Evolutionary conservation across 2,888 invertebrate species (phyloP).

Genomic region (Conistra vaccinii): DNA sequence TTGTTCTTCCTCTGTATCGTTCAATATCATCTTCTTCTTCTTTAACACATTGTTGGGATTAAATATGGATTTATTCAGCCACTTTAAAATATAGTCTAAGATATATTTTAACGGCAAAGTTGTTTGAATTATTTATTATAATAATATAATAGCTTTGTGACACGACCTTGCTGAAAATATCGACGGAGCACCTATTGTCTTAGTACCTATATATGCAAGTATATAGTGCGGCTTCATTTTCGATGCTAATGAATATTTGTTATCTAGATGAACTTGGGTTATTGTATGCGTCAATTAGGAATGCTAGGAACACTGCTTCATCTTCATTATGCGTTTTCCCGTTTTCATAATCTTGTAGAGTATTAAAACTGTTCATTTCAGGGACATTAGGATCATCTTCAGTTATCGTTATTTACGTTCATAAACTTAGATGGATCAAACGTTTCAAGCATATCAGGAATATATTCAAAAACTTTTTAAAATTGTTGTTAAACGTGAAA

Average conservation of each 20-base stretch:
- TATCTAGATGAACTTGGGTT: slow-evolving; percentile 67
- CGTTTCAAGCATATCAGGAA: not conserved
- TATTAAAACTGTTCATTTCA: not conserved
- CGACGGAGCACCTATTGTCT: slow-evolving; percentile 62
- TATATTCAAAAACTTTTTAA: not conserved
- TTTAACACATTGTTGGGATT: not conserved
- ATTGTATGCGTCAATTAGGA: slow-evolving; percentile 61
- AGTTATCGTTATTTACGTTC: not conserved
- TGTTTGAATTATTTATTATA: slow-evolving; percentile 46
- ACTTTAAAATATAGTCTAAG: not conserved
- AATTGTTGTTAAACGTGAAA: not conserved
- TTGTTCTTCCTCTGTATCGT: not conserved
- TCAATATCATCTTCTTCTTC: not conserved
- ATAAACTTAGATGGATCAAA: not conserved
- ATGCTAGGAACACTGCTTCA: slow-evolving; percentile 26
- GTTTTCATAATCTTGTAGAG: not conserved
- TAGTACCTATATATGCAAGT: slow-evolving; percentile 47
- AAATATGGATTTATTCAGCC: not conserved
- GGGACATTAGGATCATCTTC: not conserved
- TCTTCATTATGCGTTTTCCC: not conserved
- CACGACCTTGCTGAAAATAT: slow-evolving; percentile 68
- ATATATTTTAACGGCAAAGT: slow-evolving; percentile 23
- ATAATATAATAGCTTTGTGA: slow-evolving; percentile 44
- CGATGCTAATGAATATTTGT: slow-evolving; percentile 66
- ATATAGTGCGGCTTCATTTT: slow-evolving; percentile 55